Evolutionary conservation across 2,888 invertebrate species (phyloP).

Genomic region (Ornithoptera priamus): DNA sequence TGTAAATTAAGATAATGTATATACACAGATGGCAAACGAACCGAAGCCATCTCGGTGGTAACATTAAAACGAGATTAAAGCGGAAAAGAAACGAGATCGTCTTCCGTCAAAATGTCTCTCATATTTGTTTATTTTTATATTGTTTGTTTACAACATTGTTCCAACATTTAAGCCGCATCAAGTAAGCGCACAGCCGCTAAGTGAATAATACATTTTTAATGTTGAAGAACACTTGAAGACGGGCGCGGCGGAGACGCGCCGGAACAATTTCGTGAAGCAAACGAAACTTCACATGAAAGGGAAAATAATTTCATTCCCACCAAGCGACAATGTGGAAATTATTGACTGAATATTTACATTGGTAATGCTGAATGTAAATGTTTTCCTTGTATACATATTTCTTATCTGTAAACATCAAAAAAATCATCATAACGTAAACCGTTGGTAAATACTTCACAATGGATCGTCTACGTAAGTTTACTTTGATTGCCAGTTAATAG

Average conservation of each 20-base stretch:
- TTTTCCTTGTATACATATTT: too few relatives aligned
- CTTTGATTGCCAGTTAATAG: too few relatives aligned
- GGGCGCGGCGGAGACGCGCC: background rate
- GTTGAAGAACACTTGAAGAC: background rate
- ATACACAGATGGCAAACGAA: too few relatives aligned
- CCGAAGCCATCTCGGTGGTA: too few relatives aligned
- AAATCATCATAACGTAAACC: too few relatives aligned
- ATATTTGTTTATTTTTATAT: background rate
- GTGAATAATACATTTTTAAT: constrained; percentile 12
- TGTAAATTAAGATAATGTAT: too few relatives aligned
- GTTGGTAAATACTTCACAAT: too few relatives aligned
- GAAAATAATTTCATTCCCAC: background rate
- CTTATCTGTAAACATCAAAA: too few relatives aligned
- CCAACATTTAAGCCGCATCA: background rate
- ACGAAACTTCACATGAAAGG: background rate
- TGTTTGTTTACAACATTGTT: background rate
- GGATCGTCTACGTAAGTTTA: too few relatives aligned
- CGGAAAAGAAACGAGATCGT: too few relatives aligned
- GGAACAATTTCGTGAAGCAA: background rate
- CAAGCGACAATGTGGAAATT: background rate
- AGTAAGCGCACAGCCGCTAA: constrained; percentile 5
- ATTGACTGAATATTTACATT: background rate
- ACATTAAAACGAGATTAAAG: too few relatives aligned
- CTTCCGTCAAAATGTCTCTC: background rate
- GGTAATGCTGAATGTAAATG: too few relatives aligned